Evolutionary conservation across 2,797 vertebrate genomes (phyloP).

Genomic region (Lagodon rhomboides): DNA sequence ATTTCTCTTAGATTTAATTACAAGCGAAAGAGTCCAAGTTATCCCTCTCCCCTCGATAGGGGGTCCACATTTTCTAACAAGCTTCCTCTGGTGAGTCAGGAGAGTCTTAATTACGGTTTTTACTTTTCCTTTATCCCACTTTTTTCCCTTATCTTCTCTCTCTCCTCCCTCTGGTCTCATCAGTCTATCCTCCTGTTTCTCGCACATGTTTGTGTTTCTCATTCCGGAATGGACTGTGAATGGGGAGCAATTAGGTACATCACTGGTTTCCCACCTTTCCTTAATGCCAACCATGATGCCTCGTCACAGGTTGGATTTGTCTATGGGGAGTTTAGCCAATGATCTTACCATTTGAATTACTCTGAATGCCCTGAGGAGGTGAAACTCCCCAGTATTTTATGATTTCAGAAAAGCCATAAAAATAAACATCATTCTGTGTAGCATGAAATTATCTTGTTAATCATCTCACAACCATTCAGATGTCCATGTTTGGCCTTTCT

Average conservation of each 20-base stretch:
- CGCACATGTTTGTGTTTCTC: constrained; percentile 55
- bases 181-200: constrained; percentile 50
- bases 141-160: constrained; percentile 70
- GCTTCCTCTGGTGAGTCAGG: constrained; percentile 83
- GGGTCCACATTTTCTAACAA: constrained; percentile 85
- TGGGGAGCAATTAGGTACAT: constrained; percentile 47
- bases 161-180: constrained; percentile 65
- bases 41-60: constrained; percentile 84
- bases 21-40: constrained; percentile 86
- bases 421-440: not conserved
- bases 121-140: constrained; percentile 82
- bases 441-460: not conserved
- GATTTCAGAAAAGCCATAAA: not conserved
- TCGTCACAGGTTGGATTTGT: constrained; percentile 6
- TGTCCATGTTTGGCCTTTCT: not conserved
- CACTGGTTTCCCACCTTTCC: constrained; percentile 30
- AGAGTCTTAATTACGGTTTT: constrained; percentile 88
- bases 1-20: constrained; percentile 91
- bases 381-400: not conserved
- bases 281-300: constrained; percentile 11
- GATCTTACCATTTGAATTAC: constrained; percentile 12
- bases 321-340: not conserved
- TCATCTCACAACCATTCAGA: not conserved
- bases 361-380: not conserved
- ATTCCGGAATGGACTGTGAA: constrained; percentile 41